Percentiles rank a stretch among this genome's conserved stretches.
These are phyloP conservation scores for Ploceus nigricollis DNA, from an alignment of 2,113 vertebrate genomes.

Conservation along the genomic window DNA sequence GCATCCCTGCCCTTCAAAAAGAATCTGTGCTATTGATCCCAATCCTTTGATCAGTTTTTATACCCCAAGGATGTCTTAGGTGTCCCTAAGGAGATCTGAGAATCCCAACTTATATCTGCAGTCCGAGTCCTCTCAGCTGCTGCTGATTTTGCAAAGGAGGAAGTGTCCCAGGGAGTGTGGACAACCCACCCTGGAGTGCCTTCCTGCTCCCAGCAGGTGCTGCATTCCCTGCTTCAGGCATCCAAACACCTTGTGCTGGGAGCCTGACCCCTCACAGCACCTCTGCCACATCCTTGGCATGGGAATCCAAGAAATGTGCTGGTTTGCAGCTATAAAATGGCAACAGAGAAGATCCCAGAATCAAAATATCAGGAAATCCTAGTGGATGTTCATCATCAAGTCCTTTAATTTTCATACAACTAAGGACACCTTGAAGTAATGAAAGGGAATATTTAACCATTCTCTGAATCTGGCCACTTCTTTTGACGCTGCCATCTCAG, in stretches of 20 bases:
- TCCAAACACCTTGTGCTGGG: neutral
- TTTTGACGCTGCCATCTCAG: neutral
- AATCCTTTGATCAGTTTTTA: neutral
- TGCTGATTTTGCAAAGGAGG: neutral
- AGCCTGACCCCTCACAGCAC: neutral
- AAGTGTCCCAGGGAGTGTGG: accelerated
- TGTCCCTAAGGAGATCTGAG: neutral
- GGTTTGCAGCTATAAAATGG: neutral
- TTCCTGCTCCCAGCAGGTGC: neutral
- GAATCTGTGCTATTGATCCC: neutral
- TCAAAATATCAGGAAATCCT: neutral
- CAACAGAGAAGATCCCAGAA: neutral
- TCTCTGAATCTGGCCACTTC: neutral
- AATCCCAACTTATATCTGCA: neutral
- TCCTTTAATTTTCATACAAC: neutral
- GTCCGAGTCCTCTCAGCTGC: accelerated
- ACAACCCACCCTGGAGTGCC: accelerated
- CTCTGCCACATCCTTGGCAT: neutral
- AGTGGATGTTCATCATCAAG: neutral
- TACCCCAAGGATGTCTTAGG: neutral
- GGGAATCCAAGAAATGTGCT: neutral
- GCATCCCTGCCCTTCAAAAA: neutral
- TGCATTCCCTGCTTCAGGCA: neutral
- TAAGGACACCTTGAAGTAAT: conserved; percentile 32
- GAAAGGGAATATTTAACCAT: conserved; percentile 31